Base-by-base conservation (phyloP, 2,797 vertebrate genomes). In the Phrynocephalus vlangalii region DNA sequence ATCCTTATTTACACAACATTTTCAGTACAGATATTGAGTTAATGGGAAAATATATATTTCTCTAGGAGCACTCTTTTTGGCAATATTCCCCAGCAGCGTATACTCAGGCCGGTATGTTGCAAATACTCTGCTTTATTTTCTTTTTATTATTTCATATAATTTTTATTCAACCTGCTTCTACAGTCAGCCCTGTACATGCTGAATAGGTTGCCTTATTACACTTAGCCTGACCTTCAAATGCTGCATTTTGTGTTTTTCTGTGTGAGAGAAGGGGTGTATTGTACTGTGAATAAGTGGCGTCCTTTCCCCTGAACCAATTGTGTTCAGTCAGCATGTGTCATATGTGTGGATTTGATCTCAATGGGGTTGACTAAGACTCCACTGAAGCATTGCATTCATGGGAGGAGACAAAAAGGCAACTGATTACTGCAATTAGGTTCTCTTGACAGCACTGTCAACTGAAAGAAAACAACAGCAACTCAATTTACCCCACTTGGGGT, bases 361-460 rank as follows among this genome's bases (percentile, higher is more conserved):
- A 28, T 9, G 6, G 56, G 75, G 2, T 52, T 89, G 87, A 24
- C 60, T 76, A 11, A 82, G 1, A 5, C 22, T 86, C 84, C 85
- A 13, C 24, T 79, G 30, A 79, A 88, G 15, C 1, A 20, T 66
- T 86, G 67, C 5, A 48, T 48, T 86, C 63, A 33, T 0, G 73
- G 44, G 70, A 75, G 56, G 50, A 75, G 90, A 90, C 86, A 90
- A 66, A 90, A 92, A 72, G 79, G 15, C 77, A 89, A 48, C 85
- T 85, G 56, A 9, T 52, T 70, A 30, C 52, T 73, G n/a, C 30
- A 68, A 89, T 38, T 80, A 82, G 75, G 86, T 88, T 86, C 86
- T 38, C 11, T 18, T 76, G 60, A 38, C 52, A 88, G 87, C 71
- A 92, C 38, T 0, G 33, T 77, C 86, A 87, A 79, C 38, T 87